Base-by-base conservation (phyloP, 2,797 vertebrate species). In the Paguma larvata region DNA sequence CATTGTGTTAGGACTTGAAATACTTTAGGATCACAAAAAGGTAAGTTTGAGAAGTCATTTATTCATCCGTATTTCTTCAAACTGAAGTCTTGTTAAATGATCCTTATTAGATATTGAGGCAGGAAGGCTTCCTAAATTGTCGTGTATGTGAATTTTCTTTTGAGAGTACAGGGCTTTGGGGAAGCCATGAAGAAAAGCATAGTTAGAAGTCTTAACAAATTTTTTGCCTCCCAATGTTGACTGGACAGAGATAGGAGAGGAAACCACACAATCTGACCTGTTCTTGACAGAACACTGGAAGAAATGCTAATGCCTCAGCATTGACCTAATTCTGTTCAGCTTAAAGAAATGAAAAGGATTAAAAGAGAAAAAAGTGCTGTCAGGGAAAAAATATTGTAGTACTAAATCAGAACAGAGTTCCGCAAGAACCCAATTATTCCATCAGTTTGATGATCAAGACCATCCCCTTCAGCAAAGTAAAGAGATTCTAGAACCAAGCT, bases 281-380 rank as follows among this genome's bases (percentile, higher is more conserved):
- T 96, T 89, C 46, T 63, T 89, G 63, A 68, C 59, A 87, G 85
- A 94, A 62, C 16, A 84, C n/a, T 25, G 18, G 67, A 95, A 95
- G 56, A 92, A 94, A 88, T 56, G 23, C 46, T 67, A 32, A 2
- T 80, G 44, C 14, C 30, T 56, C 18, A 18, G 30, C 11, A 59
- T 93, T 89, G 38, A 90, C 53, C 34, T 77, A 63, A 92, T 94
- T 75, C 13, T 48, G 63, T 59, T 96, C 89, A 59, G 5, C 46
- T 97, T 72, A 87, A 94, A 89, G n/a, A 85, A 89, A 93, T 34
- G 9, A 25, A 94, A 91, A 96, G 13, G n/a, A 70, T n/a, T 95
- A 62, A 94, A 93, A 75, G 38, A 70, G 41, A 87, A 89, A 65
- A 51, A 27, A 41, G 14, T 79, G 7, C 3, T 88, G 30, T 84